Base-by-base conservation (phyloP, 2,113 vertebrate species). In the Myrmecobius fasciatus region DNA sequence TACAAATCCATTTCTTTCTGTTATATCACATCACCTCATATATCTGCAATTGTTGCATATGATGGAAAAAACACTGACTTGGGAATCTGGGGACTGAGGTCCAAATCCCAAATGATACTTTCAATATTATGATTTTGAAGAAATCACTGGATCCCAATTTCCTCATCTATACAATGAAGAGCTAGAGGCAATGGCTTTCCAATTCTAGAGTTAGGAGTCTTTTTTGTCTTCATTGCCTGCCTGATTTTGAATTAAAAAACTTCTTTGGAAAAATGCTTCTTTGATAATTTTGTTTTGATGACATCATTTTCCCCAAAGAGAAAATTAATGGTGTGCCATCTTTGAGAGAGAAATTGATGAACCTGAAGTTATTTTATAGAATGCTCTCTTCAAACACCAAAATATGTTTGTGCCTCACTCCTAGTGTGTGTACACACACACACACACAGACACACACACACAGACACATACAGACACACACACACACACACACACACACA, bases 181-280 rank as follows among this genome's bases (percentile, higher is more conserved):
- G 5, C 56, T 67, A 31, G 28, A 67, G 11, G 3, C 31, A 8
- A 67, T 67, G 28, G 31, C 17, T 43, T 83, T 83, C 67, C 67
- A 43, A 2, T 20, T 83, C 17, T 43, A 43, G n/a, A 83, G 17
- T 43, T 83, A 83, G 6, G 43, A 83, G 36, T 83, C n/a, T 22
- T 20, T 88, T 25, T 25, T 53, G 11, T 93, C 94, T 95, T 94
- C 89, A 91, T 75, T 94, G 36, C 95, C 95, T 96, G 93, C 25
- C 25, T 94, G 46, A 95, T 94, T 96, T 97, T 48, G 28, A 96
- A 54, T 96, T 96, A 4, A 89, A 96, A 93, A 95, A 46, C 31
- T 94, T 96, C 88, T 89, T 93, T 46, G 93, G 54, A 93, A 53
- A 97, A 96, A 96, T 67, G 12, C 12, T 31, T 67, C 11, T 67